A percentile compares a stretch with the other conserved stretches of the same genome.
Conservation (phyloP, 1,140 invertebrate genomes). For the Leptopilina clavipes region DNA sequence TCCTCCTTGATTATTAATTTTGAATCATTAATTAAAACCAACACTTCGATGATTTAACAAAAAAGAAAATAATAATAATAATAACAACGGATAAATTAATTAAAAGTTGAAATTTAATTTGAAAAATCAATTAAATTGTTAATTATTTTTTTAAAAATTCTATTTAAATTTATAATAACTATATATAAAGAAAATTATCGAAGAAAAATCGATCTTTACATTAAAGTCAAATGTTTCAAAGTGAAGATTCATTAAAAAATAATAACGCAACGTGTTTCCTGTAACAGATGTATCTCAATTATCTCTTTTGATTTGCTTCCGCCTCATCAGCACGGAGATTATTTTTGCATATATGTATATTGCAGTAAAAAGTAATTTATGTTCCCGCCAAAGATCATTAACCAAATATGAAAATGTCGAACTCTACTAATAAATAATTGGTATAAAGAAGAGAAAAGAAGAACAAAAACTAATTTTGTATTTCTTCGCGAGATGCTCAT, state of each 20-base stretch:
- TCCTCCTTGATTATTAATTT: no score
- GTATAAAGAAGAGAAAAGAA: background rate
- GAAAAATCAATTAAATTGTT: no score
- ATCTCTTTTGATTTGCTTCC: background rate
- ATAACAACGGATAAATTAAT: no score
- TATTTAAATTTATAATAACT: no score
- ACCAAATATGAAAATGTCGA: slow-evolving; percentile 19
- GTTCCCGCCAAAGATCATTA: background rate
- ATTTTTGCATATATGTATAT: no score
- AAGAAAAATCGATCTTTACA: background rate
- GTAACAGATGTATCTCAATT: background rate
- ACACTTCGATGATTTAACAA: no score
- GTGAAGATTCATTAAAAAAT: background rate
- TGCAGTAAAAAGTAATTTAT: background rate
- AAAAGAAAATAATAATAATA: no score
- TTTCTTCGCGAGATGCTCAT: background rate
- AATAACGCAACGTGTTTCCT: background rate
- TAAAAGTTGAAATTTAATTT: no score
- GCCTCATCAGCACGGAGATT: background rate
- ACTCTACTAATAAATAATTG: background rate
- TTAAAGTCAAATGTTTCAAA: background rate
- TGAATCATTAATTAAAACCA: no score
- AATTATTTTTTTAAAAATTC: no score
- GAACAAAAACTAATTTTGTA: background rate
- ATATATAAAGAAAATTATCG: no score